phyloP scores from a whole-genome alignment of 2,888 invertebrate species.

The Chrysolina oricalcia region DNA sequence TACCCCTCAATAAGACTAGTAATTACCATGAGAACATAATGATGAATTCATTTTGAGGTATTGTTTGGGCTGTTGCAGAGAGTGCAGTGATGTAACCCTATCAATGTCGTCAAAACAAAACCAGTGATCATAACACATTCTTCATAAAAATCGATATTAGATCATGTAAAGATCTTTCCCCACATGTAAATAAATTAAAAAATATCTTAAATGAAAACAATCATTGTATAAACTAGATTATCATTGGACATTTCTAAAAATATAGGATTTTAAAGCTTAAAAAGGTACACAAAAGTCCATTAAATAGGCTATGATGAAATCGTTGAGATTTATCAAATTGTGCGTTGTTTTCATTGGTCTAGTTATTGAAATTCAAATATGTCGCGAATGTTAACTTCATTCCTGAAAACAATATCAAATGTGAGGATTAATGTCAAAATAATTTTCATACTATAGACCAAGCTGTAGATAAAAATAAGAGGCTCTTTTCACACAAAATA shows the following conservation, averaged over 20 bases:
- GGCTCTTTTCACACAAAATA: too few relatives aligned
- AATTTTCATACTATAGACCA: too few relatives aligned
- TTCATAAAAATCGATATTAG: conserved; percentile 22
- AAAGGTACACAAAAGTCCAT: conserved; percentile 16
- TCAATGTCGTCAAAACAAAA: conserved; percentile 17
- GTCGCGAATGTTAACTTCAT: conserved; percentile 55
- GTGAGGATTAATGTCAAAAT: too few relatives aligned
- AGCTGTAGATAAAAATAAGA: too few relatives aligned
- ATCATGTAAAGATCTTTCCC: conserved; percentile 10
- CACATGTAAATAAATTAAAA: conserved; percentile 13
- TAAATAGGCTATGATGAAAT: conserved; percentile 13
- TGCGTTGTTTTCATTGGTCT: conserved; percentile 40
- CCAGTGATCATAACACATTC: neutral
- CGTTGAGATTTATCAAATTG: conserved; percentile 22
- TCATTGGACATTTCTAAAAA: conserved; percentile 23
- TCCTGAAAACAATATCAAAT: neutral
- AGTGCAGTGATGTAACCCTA: conserved; percentile 5
- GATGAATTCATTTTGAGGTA: neutral
- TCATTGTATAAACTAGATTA: conserved; percentile 23
- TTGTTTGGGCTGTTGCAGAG: neutral
- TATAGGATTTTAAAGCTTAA: conserved; percentile 20
- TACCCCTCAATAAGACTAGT: conserved; percentile 8
- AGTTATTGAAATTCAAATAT: conserved; percentile 59
- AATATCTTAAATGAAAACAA: conserved; percentile 22
- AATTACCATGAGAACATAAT: neutral